A percentile compares a stretch with the other conserved stretches of the same genome.
Conservation (phyloP, 2,888 invertebrate species). For the Cryptops parisi region DNA sequence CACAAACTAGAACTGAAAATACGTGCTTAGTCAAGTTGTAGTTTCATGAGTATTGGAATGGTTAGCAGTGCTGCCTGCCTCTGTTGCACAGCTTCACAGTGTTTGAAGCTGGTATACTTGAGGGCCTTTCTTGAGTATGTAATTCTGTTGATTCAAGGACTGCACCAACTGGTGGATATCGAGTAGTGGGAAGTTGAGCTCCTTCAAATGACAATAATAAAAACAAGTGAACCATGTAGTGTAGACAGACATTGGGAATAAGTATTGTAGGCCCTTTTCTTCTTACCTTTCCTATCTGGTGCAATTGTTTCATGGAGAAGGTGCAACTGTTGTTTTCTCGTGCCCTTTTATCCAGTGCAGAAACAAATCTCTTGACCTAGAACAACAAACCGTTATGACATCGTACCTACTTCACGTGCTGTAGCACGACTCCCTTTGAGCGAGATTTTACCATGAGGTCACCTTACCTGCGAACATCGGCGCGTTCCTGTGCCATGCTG, state of each 20-base stretch:
- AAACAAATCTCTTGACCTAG: conserved; percentile 56
- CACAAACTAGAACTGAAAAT: no score
- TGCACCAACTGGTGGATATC: conserved; percentile 51
- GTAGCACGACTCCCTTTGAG: no score
- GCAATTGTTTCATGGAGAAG: conserved; percentile 61
- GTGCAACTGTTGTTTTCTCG: conserved; percentile 50
- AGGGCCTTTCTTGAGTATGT: conserved; percentile 63
- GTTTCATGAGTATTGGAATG: no score
- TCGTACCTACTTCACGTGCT: no score
- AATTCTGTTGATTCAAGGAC: conserved; percentile 69
- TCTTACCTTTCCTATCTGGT: conserved; percentile 47
- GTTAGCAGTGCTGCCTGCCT: background rate
- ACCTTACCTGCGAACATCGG: conserved; percentile 48
- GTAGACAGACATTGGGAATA: no score
- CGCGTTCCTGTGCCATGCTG: conserved; percentile 60
- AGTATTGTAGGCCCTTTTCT: background rate
- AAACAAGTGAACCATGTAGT: no score
- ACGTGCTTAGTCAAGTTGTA: no score
- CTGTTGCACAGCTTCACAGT: background rate
- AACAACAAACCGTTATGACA: no score
- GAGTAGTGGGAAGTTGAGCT: no score
- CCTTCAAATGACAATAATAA: no score
- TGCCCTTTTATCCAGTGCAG: conserved; percentile 48
- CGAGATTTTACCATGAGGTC: no score
- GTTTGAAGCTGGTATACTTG: conserved; percentile 51